These are phyloP conservation scores for Psilopsiagon aurifrons DNA, from an alignment of 2,113 vertebrate species.

Conservation along the genomic window DNA sequence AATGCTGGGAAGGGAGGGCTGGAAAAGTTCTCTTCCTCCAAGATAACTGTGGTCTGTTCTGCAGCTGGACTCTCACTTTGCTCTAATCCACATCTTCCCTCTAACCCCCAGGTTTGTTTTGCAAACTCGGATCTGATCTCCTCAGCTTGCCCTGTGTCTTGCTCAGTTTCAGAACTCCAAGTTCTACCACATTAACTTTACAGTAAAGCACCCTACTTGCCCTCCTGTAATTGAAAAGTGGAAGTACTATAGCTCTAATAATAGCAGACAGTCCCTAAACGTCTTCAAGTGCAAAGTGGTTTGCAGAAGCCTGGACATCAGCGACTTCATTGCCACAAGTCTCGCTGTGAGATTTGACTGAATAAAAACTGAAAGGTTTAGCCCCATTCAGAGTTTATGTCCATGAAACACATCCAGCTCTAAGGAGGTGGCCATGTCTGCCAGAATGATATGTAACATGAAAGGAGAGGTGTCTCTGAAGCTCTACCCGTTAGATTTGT, in stretches of 20 bases:
- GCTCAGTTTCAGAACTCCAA: neutral
- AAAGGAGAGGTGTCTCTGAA: neutral
- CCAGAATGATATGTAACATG: neutral
- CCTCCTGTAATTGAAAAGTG: neutral
- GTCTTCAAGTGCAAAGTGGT: neutral
- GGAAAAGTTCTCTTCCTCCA: slow-evolving; percentile 36
- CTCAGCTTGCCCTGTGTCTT: neutral
- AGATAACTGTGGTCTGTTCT: slow-evolving; percentile 41
- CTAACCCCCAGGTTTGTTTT: slow-evolving; percentile 11
- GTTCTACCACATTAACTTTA: neutral
- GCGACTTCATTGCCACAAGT: neutral
- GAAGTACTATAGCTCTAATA: neutral
- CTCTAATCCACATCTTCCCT: neutral
- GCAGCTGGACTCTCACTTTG: neutral
- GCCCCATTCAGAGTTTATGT: neutral
- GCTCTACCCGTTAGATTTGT: neutral
- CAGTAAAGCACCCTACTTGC: neutral
- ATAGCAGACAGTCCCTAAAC: neutral
- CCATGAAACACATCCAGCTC: neutral
- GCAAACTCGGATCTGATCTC: neutral
- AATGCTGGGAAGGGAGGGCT: neutral
- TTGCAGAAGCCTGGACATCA: neutral
- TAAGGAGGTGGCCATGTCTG: neutral
- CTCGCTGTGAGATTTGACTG: neutral
- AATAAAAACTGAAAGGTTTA: neutral